Base-by-base conservation (phyloP, 2,113 vertebrate species). In the Cinclus mexicanus region DNA sequence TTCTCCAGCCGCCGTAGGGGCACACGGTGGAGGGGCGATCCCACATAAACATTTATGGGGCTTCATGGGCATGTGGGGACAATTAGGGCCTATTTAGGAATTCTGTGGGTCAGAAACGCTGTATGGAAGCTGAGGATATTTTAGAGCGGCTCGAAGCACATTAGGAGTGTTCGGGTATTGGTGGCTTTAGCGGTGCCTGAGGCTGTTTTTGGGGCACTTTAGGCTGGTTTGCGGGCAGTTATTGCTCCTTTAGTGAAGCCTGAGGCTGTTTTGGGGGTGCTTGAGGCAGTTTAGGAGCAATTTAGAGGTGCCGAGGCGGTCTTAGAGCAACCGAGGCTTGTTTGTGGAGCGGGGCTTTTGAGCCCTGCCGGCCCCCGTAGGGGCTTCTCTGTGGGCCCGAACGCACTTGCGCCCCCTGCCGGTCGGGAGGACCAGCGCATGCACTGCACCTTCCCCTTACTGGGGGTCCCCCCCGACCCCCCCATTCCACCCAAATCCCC, bases 21-120 rank as follows among this genome's bases (percentile, higher is more conserved):
- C 5, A 14, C 31, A 1, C 7, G 11, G 47, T 17, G 31, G 1
- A 2, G 12, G 8, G 19, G 1, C 15, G 14, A 18, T 3, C 5
- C 9, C 8, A 1, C 4, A 10, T 11, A 18, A 79, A 29, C 2
- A 7, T 44, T 44, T 23, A 2, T 14, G 14, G 19, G 3, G 6
- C 2, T 10, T 29, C 4, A 4, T 0, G 14, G 31, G 24, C 15
- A 1, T 24, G 26, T 23, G 14, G 9, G 15, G 3, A 1, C 4
- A 14, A 2, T 22, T 4, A 8, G 10, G 20, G 14, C 25, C 18
- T 18, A 4, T 44, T 14, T 29, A 5, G 25, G 49, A 15, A 1
- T 9, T 16, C 14, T 22, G 29, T 6, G 29, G 10, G 10, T 6
- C 59, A 10, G 8, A 26, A 10, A 37, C 10, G 37, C 35, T 15